Percentiles rank a stretch among this genome's conserved stretches.
phyloP scores from a whole-genome alignment of 2,888 invertebrate species.

The Apomyelois bistriatella region DNA sequence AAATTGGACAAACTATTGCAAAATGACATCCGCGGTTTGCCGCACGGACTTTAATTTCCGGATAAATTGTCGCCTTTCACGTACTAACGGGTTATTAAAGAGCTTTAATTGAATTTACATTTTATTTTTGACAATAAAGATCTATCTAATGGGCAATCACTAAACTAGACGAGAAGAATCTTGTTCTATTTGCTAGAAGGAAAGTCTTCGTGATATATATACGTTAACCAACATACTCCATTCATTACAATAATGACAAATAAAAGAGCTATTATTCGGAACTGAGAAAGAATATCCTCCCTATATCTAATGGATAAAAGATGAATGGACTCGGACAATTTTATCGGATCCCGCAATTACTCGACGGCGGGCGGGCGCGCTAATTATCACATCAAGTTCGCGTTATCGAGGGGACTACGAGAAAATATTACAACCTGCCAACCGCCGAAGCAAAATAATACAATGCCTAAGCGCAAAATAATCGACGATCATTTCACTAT shows the following conservation, averaged over 20 bases:
- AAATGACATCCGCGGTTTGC: slow-evolving; percentile 71
- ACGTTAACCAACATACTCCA: too few species aligned
- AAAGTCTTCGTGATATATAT: too few species aligned
- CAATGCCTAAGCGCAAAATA: neutral
- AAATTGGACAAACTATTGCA: slow-evolving; percentile 78
- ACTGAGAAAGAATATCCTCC: neutral
- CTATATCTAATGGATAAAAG: slow-evolving; percentile 10
- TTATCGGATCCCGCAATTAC: slow-evolving; percentile 47
- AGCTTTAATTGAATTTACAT: slow-evolving; percentile 15
- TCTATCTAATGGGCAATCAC: neutral
- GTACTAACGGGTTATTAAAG: slow-evolving; percentile 22
- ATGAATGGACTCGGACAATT: slow-evolving; percentile 23
- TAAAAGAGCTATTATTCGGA: too few species aligned
- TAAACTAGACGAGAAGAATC: too few species aligned
- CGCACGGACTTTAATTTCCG: slow-evolving; percentile 62
- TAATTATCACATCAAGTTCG: slow-evolving; percentile 51
- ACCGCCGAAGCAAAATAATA: neutral
- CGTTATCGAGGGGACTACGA: slow-evolving; percentile 18
- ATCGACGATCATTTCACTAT: slow-evolving; percentile 4
- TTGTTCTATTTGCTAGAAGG: too few species aligned
- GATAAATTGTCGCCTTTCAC: slow-evolving; percentile 54
- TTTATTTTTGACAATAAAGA: neutral
- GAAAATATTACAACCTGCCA: slow-evolving; percentile 12
- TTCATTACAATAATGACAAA: too few species aligned
- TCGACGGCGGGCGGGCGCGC: slow-evolving; percentile 36